A percentile compares a stretch with the other conserved stretches of the same genome.
These are phyloP conservation scores for Platycheirus albimanus DNA, from an alignment of 2,888 invertebrate genomes.

Conservation along the genomic window DNA sequence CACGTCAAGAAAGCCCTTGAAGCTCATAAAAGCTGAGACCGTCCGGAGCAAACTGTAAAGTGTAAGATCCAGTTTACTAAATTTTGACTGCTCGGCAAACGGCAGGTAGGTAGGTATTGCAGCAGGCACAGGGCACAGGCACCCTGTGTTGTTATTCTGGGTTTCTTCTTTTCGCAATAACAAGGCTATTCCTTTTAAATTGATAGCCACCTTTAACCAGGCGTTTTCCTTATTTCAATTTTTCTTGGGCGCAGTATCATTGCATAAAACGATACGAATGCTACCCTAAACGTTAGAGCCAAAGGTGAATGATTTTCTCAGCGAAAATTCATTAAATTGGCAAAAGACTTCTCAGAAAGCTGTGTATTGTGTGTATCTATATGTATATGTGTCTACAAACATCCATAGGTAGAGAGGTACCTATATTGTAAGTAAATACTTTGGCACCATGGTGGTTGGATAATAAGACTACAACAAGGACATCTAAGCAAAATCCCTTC, in stretches of 20 bases:
- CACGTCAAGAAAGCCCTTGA: conserved; percentile 49
- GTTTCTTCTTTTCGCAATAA: conserved; percentile 63
- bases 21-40: conserved; percentile 68
- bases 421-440: conserved; percentile 28
- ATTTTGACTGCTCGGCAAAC: conserved; percentile 54
- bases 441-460: conserved; percentile 28
- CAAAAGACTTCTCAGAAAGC: conserved; percentile 8
- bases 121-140: too few relatives aligned
- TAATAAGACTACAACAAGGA: conserved; percentile 51
- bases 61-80: conserved; percentile 50
- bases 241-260: conserved; percentile 31
- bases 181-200: conserved; percentile 63
- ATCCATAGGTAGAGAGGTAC: too few relatives aligned
- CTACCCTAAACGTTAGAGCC: conserved; percentile 52
- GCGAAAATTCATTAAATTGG: conserved; percentile 62
- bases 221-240: conserved; percentile 61
- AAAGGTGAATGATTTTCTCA: conserved; percentile 65
- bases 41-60: conserved; percentile 43
- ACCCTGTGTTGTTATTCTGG: conserved; percentile 41
- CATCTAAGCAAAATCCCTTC: conserved; percentile 54
- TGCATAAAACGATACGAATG: conserved; percentile 47
- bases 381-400: too few relatives aligned
- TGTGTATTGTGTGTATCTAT: too few relatives aligned
- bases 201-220: conserved; percentile 69
- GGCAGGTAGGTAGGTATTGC: too few relatives aligned